phyloP scores from a whole-genome alignment of 2,113 vertebrate genomes.

The Aegithalos caudatus region DNA sequence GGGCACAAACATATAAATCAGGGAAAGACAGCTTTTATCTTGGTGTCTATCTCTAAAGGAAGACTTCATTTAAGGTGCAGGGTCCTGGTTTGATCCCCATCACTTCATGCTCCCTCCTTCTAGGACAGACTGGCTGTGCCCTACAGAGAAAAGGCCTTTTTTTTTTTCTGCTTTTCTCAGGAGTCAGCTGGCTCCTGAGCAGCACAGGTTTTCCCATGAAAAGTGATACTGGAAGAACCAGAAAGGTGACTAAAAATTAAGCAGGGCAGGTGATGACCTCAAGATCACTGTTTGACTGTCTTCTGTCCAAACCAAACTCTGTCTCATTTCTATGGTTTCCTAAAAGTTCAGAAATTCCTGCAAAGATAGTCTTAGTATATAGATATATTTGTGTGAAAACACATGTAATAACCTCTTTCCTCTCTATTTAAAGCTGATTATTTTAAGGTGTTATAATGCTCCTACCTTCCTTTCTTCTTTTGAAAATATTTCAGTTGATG shows the following conservation, averaged over 20 bases:
- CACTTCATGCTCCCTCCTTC: fast-evolving
- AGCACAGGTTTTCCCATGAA: not conserved
- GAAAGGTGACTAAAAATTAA: not conserved
- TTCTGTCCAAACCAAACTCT: not conserved
- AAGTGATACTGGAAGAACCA: not conserved
- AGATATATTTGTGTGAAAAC: not conserved
- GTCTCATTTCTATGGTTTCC: not conserved
- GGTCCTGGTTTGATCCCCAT: not conserved
- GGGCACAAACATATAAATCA: not conserved
- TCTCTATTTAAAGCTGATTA: not conserved
- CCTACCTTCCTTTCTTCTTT: not conserved
- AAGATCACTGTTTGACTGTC: not conserved
- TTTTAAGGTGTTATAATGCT: not conserved
- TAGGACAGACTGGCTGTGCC: not conserved
- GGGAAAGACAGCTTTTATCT: not conserved
- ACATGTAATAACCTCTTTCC: not conserved
- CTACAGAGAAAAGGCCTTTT: not conserved
- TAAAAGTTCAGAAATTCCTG: not conserved
- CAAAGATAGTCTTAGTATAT: not conserved
- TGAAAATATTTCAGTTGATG: not conserved
- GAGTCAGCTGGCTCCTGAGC: not conserved
- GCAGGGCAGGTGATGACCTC: not conserved
- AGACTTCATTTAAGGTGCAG: not conserved
- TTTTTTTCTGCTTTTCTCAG: not conserved
- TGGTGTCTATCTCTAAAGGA: not conserved